Percentiles rank a stretch among this genome's conserved stretches.
phyloP scores from a whole-genome alignment of 1,140 invertebrate genomes.

The Aleiodes sp. region DNA sequence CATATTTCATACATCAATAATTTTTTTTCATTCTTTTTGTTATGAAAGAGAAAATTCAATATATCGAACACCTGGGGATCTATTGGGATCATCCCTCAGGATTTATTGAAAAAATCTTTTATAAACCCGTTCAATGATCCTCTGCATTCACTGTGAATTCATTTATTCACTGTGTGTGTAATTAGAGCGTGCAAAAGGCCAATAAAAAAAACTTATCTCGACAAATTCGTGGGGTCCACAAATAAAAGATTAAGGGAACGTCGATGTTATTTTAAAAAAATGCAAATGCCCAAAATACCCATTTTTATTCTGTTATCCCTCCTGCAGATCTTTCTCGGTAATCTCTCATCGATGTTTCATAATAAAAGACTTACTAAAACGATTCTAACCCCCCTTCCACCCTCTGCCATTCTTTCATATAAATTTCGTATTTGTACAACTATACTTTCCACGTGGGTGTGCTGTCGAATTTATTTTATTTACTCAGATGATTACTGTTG shows the following conservation, averaged over 20 bases:
- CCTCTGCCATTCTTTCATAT: background rate
- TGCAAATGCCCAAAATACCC: slow-evolving; percentile 39
- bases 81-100: slow-evolving; percentile 21
- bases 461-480: slow-evolving; percentile 8
- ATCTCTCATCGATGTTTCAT: slow-evolving; percentile 35
- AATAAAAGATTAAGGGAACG: slow-evolving; percentile 25
- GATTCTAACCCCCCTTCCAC: background rate
- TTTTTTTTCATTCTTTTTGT: background rate
- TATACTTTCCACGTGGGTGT: background rate
- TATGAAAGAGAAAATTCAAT: background rate
- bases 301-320: slow-evolving; percentile 39
- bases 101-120: slow-evolving; percentile 12
- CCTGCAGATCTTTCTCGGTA: slow-evolving; percentile 29
- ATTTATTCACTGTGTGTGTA: slow-evolving; percentile 30
- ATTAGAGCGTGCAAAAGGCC: slow-evolving; percentile 21
- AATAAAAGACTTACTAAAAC: slow-evolving; percentile 4
- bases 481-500: slow-evolving; percentile 2
- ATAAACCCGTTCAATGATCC: background rate
- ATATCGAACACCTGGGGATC: slow-evolving; percentile 24
- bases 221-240: background rate
- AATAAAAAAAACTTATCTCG: slow-evolving; percentile 19
- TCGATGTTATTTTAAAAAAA: slow-evolving; percentile 31
- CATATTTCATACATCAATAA: slow-evolving; percentile 23
- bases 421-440: background rate
- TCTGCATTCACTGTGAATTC: slow-evolving; percentile 23